Evolutionary conservation across 2,113 vertebrate genomes (phyloP).

Genomic region (Takifugu flavidus): DNA sequence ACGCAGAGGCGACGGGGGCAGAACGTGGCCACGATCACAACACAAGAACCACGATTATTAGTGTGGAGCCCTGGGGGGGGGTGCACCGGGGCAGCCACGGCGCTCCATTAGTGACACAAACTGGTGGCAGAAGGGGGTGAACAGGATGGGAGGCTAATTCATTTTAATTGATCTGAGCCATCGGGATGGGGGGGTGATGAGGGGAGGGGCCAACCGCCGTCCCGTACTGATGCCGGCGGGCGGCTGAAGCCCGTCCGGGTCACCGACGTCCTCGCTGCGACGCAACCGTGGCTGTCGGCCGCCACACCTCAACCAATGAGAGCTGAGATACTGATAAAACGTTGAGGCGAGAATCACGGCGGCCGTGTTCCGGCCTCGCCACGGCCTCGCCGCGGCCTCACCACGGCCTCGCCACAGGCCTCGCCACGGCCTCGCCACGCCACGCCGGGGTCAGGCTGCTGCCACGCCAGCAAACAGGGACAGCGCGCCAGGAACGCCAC

Average conservation of each 20-base stretch:
- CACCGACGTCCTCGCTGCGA: constrained; percentile 56
- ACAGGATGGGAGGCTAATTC: constrained; percentile 56
- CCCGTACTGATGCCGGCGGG: constrained; percentile 43
- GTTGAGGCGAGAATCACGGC: no score
- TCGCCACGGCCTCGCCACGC: no score
- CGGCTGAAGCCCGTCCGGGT: constrained; percentile 61
- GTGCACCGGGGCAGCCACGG: constrained; percentile 25
- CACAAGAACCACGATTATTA: constrained; percentile 64
- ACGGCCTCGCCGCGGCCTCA: constrained; percentile 13
- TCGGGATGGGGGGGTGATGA: constrained; percentile 59
- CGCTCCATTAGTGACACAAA: constrained; percentile 52
- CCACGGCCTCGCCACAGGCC: no score
- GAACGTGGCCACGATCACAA: constrained; percentile 50
- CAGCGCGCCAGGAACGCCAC: no score
- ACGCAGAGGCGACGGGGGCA: constrained; percentile 47
- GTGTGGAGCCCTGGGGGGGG: constrained; percentile 46
- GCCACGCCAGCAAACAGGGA: no score
- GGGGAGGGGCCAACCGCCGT: constrained; percentile 47
- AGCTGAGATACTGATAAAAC: no score
- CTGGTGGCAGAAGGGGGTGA: constrained; percentile 30
- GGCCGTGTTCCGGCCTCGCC: no score
- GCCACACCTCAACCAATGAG: constrained; percentile 18
- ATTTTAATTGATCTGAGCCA: constrained; percentile 64
- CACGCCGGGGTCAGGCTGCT: no score
- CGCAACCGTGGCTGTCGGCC: constrained; percentile 57